These are phyloP conservation scores for Mastacembelus armatus DNA, from an alignment of 2,797 vertebrate genomes.

Conservation along the genomic window DNA sequence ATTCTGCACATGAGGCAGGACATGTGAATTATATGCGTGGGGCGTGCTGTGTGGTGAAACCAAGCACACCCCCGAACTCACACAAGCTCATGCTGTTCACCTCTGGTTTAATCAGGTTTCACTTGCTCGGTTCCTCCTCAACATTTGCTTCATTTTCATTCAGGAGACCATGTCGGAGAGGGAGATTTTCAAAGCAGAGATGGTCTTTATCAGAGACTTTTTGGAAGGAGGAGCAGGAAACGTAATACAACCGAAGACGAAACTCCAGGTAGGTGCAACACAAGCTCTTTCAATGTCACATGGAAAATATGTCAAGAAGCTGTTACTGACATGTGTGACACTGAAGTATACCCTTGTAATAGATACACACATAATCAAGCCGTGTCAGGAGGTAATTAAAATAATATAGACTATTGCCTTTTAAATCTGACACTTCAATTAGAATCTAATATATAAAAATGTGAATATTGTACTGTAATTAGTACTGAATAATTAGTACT, in stretches of 20 bases:
- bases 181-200: slow-evolving; percentile 88
- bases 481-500: too few species aligned
- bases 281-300: background rate
- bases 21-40: slow-evolving; percentile 68
- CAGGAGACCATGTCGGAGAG: slow-evolving; percentile 82
- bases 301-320: background rate
- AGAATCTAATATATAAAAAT: background rate
- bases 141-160: slow-evolving; percentile 57
- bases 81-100: slow-evolving; percentile 49
- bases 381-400: background rate
- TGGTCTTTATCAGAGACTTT: slow-evolving; percentile 86
- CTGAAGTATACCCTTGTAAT: background rate
- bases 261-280: slow-evolving; percentile 67
- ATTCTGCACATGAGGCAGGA: slow-evolving; percentile 23
- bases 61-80: slow-evolving; percentile 52
- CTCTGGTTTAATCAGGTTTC: slow-evolving; percentile 71
- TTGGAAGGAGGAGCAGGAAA: slow-evolving; percentile 81
- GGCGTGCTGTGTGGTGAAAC: slow-evolving; percentile 61
- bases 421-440: slow-evolving; percentile 32
- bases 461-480: too few species aligned
- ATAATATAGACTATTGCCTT: background rate
- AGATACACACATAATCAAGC: background rate
- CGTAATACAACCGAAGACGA: slow-evolving; percentile 23
- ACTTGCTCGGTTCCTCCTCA: slow-evolving; percentile 54
- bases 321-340: too few species aligned